Conservation (phyloP, 1,140 invertebrate genomes). For the Melipona quadrifasciata region DNA sequence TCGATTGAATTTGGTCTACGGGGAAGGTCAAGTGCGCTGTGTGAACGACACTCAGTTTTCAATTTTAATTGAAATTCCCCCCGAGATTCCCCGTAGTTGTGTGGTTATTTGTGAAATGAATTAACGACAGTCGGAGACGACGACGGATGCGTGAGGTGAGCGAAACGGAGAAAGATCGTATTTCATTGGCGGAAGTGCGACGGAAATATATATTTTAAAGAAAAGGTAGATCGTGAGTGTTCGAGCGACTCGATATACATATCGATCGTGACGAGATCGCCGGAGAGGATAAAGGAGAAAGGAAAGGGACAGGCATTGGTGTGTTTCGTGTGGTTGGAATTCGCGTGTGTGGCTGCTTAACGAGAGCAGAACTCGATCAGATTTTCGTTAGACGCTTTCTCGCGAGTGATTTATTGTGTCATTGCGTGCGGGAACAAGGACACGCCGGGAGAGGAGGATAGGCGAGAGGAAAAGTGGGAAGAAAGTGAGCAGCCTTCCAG, state of each 20-base stretch:
- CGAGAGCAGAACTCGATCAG: slow-evolving; percentile 25
- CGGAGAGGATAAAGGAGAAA: neutral
- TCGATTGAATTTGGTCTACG: slow-evolving; percentile 56
- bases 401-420: slow-evolving; percentile 66
- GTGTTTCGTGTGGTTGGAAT: slow-evolving; percentile 7
- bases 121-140: slow-evolving; percentile 28
- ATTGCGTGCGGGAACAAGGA: slow-evolving; percentile 30
- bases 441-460: neutral
- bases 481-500: slow-evolving; percentile 1
- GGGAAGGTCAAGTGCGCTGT: slow-evolving; percentile 63
- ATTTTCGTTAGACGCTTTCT: slow-evolving; percentile 29
- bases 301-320: neutral
- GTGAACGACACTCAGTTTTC: slow-evolving; percentile 42
- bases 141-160: neutral
- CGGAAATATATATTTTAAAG: neutral
- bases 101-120: slow-evolving; percentile 54
- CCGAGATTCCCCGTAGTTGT: slow-evolving; percentile 40
- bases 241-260: slow-evolving; percentile 4
- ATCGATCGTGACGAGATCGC: slow-evolving; percentile 4
- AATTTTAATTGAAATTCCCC: slow-evolving; percentile 60
- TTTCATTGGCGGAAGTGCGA: neutral
- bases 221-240: neutral
- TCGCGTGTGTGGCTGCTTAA: slow-evolving; percentile 30
- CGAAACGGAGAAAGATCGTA: neutral
- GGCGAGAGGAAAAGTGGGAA: neutral